These are phyloP conservation scores for Oreotrochilus melanogaster DNA, from an alignment of 2,113 vertebrate genomes.

Conservation along the genomic window DNA sequence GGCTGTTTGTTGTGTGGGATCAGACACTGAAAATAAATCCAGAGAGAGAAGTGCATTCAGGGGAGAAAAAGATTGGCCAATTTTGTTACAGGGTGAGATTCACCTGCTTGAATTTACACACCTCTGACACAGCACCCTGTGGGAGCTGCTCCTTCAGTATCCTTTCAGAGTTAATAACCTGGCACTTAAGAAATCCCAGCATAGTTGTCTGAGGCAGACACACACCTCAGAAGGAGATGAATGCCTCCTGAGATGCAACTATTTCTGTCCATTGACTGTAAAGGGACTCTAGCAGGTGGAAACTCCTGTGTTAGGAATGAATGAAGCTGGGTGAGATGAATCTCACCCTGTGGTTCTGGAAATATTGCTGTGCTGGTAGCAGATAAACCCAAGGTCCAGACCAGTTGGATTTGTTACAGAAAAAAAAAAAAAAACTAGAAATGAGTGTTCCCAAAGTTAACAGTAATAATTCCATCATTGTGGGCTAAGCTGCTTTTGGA, in stretches of 20 bases:
- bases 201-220: background rate
- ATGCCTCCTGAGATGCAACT: background rate
- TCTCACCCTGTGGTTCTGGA: background rate
- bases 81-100: background rate
- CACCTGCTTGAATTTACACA: background rate
- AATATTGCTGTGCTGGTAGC: background rate
- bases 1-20: background rate
- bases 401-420: background rate
- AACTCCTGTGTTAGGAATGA: background rate
- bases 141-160: background rate
- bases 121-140: background rate
- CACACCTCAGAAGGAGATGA: background rate
- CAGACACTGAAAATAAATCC: background rate
- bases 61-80: background rate
- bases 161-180: background rate
- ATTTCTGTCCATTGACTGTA: background rate
- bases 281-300: background rate
- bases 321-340: background rate
- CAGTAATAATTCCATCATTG: background rate
- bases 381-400: background rate
- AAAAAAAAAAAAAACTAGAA: background rate
- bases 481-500: background rate
- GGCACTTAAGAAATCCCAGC: background rate
- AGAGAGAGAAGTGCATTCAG: background rate
- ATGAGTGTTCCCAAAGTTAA: background rate